Conservation (phyloP, 2,797 vertebrate genomes). For the Phylloscopus collybita region DNA sequence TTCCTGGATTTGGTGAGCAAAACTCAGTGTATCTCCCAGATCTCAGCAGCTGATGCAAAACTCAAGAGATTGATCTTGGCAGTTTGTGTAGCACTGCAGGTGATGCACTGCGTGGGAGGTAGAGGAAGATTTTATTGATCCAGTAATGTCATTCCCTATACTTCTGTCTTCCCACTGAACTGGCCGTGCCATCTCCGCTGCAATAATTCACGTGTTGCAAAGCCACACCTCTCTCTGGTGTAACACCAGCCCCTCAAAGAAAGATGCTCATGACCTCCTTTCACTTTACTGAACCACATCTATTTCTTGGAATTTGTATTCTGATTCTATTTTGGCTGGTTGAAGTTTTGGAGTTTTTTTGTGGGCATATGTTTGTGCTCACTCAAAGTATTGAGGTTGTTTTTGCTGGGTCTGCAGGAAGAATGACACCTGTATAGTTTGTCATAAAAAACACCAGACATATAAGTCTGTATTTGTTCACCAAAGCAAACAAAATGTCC, state of each 20-base stretch:
- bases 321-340: neutral
- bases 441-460: neutral
- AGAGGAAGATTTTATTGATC: conserved; percentile 26
- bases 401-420: neutral
- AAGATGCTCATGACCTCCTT: neutral
- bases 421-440: neutral
- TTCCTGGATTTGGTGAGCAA: neutral
- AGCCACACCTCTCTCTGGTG: neutral
- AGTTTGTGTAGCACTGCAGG: neutral
- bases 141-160: neutral
- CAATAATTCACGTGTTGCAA: neutral
- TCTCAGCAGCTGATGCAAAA: neutral
- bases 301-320: neutral
- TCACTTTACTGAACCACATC: neutral
- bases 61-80: neutral
- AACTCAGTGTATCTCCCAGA: neutral
- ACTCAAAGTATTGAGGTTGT: neutral
- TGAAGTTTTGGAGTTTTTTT: neutral
- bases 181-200: neutral
- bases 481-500: neutral
- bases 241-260: neutral
- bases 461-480: neutral
- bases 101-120: neutral
- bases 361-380: neutral
- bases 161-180: neutral